Percentiles rank a stretch among this genome's conserved stretches.
These are phyloP conservation scores for Drosophila trapezifrons DNA, from an alignment of 1,140 invertebrate species.

Conservation along the genomic window DNA sequence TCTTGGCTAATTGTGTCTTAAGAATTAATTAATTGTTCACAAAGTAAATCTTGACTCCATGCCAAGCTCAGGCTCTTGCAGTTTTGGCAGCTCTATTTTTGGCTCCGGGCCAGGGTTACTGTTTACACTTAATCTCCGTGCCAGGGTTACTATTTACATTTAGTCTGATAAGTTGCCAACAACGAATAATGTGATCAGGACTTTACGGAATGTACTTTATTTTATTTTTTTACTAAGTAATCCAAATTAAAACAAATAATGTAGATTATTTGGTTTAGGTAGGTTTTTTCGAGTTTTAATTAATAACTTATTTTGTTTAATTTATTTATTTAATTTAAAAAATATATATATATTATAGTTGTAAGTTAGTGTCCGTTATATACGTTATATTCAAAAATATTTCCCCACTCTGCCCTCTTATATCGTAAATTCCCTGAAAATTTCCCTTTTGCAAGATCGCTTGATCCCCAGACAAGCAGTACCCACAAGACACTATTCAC, in stretches of 20 bases:
- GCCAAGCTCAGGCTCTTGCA: constrained; percentile 12
- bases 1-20: background rate
- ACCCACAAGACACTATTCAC: background rate
- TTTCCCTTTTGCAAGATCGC: no score
- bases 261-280: background rate
- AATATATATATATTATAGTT: no score
- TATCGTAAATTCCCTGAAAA: background rate
- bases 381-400: background rate
- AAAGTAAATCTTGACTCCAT: constrained; percentile 16
- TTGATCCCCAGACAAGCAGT: constrained; percentile 9
- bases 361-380: background rate
- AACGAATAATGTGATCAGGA: no score
- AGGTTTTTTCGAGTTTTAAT: rapidly evolving
- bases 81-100: constrained; percentile 10
- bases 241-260: background rate
- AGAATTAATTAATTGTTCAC: constrained; percentile 4
- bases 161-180: constrained; percentile 24
- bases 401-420: background rate
- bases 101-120: constrained; percentile 3
- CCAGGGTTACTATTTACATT: constrained; percentile 17
- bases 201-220: background rate
- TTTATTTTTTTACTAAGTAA: background rate
- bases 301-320: background rate
- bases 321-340: background rate
- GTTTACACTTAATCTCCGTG: constrained; percentile 11